Base-by-base conservation (phyloP, 2,797 vertebrate species). In the Fistularia commersonii region DNA sequence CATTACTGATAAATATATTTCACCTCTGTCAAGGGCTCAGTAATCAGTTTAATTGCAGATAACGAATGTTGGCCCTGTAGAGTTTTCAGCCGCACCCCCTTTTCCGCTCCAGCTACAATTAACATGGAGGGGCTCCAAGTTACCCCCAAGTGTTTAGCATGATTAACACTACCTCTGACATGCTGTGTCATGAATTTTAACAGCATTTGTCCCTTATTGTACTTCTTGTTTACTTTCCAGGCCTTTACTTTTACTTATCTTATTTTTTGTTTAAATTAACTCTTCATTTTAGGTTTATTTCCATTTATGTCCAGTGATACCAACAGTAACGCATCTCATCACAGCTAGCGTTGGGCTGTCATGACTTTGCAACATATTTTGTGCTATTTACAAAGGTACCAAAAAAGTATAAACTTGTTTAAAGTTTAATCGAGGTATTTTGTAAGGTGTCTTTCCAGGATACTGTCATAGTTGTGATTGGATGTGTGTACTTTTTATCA, bases 31-130 rank as follows among this genome's bases (percentile, higher is more conserved):
- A 88, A 82, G 81, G 76, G 80, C 80, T 86, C 72, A 74, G 81
- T 85, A 88, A 90, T 88, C 82, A 88, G 75, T 71, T 58, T 89
- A 89, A 89, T 86, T 85, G 83, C 76, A 77, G 62, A 82, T 85
- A 85, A 88, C 85, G 79, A 86, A 71, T 62, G 69, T 73, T 65
- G 68, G 79, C 69, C 70, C 71, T 51, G 10, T n/a, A n/a, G 54
- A 54, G 64, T 75, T 62, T 67, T 62, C 59, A 66, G 61, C 56
- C 46, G 23, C 51, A 66, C 62, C 72, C 65, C 70, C 81, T 79
- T 37, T 52, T 49, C 54, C 68, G 15, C 69, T 50, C 67, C 64
- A 61, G 74, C 42, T 59, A 50, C 57, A 68, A 70, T 69, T 74
- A 80, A 48, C 55, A 0, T 61, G 56, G 61, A 63, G 55, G 44